Base-by-base conservation (phyloP, 2,113 vertebrate species). In the Talpa occidentalis region DNA sequence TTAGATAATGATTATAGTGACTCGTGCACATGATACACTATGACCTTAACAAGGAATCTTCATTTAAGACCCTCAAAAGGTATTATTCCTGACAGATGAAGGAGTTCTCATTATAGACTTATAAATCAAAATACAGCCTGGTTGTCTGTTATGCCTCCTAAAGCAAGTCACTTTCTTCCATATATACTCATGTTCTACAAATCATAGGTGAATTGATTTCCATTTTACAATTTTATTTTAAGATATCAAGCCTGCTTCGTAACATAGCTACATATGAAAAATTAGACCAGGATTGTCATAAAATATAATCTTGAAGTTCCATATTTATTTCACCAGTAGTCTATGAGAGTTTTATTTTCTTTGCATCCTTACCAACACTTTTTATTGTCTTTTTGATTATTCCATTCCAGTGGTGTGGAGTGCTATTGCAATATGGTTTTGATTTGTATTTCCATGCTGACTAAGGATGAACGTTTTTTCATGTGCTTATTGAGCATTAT, bases 211-310 rank as follows among this genome's bases (percentile, higher is more conserved):
- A 60, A 37, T 80, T 59, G 35, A 72, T 94, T 92, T 92, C 35
- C 59, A 47, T 62, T 86, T 90, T 62, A 62, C 35, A 67, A 5
- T 54, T 54, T 54, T 54, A 64, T 76, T 89, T 69, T 60, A 88
- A 80, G 91, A 56, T 91, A 81, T 37, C 30, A 66, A 78, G 37
- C 69, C 69, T 87, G 28, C 0, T 32, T 69, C 54, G 19, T 54
- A 54, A 82, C 49, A 90, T 26, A 56, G 37, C 44, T 66, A 4
- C 5, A 81, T 77, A 16, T 87, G 77, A 87, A 95, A 67, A 79
- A 64, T 70, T 42, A 83, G 44, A 94, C 28, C 12, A 56, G 37
- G 78, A 44, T 49, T 93, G 73, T 91, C 67, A 95, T 73, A 49
- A 90, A 86, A 82, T 82, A 52, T 52, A 49, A 78, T n/a, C 9